These are phyloP conservation scores for Manacus vitellinus DNA, from an alignment of 2,113 vertebrate species.

Conservation along the genomic window DNA sequence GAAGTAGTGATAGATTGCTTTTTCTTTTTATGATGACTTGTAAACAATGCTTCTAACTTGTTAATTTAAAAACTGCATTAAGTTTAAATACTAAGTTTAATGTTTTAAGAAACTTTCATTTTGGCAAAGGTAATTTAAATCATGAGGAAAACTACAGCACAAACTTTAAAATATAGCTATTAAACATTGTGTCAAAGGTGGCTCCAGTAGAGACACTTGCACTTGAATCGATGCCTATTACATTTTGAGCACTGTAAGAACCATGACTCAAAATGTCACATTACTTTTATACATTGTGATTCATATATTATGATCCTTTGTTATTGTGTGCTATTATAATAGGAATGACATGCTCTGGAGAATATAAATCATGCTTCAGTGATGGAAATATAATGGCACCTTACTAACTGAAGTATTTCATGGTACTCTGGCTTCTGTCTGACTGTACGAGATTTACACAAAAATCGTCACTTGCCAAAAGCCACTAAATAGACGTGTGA, in stretches of 20 bases:
- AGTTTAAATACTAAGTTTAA: background rate
- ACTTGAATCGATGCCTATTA: background rate
- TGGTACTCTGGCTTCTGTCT: background rate
- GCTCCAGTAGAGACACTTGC: background rate
- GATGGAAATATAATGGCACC: background rate
- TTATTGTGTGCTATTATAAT: background rate
- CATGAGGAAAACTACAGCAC: background rate
- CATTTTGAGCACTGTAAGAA: background rate
- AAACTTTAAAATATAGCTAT: background rate
- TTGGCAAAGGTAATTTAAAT: background rate
- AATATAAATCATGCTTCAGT: background rate
- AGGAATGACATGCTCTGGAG: background rate
- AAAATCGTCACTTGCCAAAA: background rate
- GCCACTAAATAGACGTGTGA: background rate
- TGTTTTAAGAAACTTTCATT: background rate
- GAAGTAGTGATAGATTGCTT: background rate
- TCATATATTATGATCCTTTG: background rate
- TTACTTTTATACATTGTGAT: background rate
- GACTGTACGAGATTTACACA: accelerated
- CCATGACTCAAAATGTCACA: background rate
- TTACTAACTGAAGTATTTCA: background rate
- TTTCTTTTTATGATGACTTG: background rate
- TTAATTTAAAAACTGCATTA: background rate
- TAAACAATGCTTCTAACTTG: background rate
- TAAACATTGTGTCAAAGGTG: background rate